Percentiles rank a stretch among this genome's conserved stretches.
phyloP scores from a whole-genome alignment of 2,797 vertebrate species.

The Melanotaenia nigrans region DNA sequence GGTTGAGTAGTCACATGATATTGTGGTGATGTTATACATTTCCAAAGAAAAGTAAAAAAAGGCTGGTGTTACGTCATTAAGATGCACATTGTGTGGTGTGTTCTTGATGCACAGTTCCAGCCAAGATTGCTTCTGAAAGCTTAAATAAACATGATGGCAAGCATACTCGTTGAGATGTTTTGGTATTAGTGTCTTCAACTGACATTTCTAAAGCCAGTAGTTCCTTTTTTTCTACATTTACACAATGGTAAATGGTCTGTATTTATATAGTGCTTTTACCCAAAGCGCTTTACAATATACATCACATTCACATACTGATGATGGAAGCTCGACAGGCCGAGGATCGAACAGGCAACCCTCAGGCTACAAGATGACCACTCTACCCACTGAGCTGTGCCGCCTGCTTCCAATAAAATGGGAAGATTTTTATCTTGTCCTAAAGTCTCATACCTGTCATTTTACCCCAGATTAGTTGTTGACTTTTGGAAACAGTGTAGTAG shows the following conservation, averaged over 20 bases:
- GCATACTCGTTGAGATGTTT: background rate
- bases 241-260: no score
- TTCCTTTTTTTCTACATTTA: background rate
- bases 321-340: no score
- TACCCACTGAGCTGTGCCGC: no score
- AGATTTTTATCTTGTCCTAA: constrained; percentile 1
- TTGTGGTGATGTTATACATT: background rate
- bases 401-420: background rate
- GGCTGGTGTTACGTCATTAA: background rate
- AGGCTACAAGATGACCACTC: no score
- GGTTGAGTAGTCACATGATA: background rate
- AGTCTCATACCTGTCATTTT: background rate
- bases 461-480: constrained; percentile 15
- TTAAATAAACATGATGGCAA: background rate
- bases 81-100: background rate
- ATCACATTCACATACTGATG: no score
- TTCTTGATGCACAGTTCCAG: background rate
- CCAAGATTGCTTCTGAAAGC: background rate
- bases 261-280: no score
- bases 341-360: no score
- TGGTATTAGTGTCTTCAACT: no score
- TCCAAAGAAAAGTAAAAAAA: background rate
- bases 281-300: no score
- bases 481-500: constrained; percentile 18
- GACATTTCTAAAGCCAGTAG: background rate